Conservation (phyloP, 2,888 invertebrate species). For the Caenorhabditis afra region DNA sequence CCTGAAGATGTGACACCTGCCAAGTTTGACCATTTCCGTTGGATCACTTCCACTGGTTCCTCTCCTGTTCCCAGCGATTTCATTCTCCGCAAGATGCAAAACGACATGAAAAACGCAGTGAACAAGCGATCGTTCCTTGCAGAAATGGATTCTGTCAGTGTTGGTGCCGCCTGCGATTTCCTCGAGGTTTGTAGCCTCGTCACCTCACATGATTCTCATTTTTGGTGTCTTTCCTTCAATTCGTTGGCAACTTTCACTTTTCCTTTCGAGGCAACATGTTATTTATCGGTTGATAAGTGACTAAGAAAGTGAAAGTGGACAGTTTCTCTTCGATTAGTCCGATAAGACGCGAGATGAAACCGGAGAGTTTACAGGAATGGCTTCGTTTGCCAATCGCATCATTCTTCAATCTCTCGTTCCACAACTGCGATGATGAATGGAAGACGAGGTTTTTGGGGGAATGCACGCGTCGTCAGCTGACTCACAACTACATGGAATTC, state of each 20-base stretch:
- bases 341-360: constrained; percentile 37
- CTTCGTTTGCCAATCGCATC: constrained; percentile 56
- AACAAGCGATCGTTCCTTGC: constrained; percentile 52
- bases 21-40: constrained; percentile 59
- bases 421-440: constrained; percentile 63
- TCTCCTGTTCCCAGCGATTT: constrained; percentile 25
- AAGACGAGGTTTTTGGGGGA: constrained; percentile 57
- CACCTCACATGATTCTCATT: constrained; percentile 30
- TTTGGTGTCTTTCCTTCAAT: constrained; percentile 17
- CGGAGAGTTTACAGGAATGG: constrained; percentile 64
- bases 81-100: constrained; percentile 50
- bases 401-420: constrained; percentile 65
- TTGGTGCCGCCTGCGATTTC: constrained; percentile 54
- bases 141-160: constrained; percentile 54
- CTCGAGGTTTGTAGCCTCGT: constrained; percentile 59
- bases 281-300: constrained; percentile 46
- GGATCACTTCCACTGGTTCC: constrained; percentile 34
- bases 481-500: constrained; percentile 67
- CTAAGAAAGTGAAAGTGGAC: constrained; percentile 42
- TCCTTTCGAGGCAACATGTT: constrained; percentile 39
- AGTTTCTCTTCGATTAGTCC: constrained; percentile 43
- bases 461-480: constrained; percentile 56
- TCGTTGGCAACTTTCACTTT: constrained; percentile 43
- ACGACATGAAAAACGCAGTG: constrained; percentile 53
- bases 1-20: constrained; percentile 5